Evolutionary conservation across 1,140 invertebrate genomes (phyloP).

Genomic region (Protaetia brevitarsis): DNA sequence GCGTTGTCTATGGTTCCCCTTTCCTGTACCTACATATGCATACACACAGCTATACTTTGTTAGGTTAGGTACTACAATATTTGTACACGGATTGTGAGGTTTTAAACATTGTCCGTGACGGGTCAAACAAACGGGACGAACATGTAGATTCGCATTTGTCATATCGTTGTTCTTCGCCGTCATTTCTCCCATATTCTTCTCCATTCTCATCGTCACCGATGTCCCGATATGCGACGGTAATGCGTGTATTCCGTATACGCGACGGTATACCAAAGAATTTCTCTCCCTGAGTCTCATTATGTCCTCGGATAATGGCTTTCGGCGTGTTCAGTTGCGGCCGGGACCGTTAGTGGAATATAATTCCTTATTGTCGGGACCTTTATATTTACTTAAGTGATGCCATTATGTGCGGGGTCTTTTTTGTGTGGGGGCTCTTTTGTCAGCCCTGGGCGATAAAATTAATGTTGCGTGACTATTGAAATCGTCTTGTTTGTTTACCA

Average conservation of each 20-base stretch:
- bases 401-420: neutral
- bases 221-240: neutral
- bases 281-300: constrained; percentile 1
- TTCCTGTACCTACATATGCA: constrained; percentile 18
- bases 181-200: neutral
- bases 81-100: constrained; percentile 39
- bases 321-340: neutral
- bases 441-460: constrained; percentile 7
- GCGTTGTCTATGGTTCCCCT: constrained; percentile 41
- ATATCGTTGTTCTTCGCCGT: constrained; percentile 22
- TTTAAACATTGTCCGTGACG: constrained; percentile 32
- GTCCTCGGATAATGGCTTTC: constrained; percentile 5
- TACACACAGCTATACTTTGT: constrained; percentile 25
- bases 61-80: constrained; percentile 40
- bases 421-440: neutral
- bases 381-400: constrained; percentile 10
- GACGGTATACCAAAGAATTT: neutral
- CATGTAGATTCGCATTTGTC: constrained; percentile 25
- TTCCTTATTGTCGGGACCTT: constrained; percentile 12
- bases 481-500: neutral
- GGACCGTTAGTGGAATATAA: constrained; percentile 13
- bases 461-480: neutral
- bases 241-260: neutral
- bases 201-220: neutral
- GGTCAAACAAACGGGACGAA: constrained; percentile 21